Evolutionary conservation across 2,113 vertebrate species (phyloP).

Genomic region (Lepus americanus): DNA sequence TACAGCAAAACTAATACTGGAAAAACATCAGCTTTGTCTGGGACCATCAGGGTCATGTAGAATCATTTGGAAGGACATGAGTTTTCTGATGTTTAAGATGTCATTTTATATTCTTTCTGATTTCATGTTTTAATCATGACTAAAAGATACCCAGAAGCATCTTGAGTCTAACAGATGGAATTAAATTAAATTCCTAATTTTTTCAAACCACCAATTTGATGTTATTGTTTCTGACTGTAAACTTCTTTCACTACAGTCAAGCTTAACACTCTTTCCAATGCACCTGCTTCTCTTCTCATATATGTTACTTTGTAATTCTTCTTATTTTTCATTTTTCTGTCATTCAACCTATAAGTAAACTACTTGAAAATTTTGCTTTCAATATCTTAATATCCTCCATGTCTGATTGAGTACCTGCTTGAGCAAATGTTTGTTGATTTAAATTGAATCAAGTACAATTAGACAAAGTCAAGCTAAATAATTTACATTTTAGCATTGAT

Average conservation of each 20-base stretch:
- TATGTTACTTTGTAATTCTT: not conserved
- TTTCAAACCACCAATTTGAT: not conserved
- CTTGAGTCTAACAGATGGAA: conserved; percentile 32
- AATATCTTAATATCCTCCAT: not conserved
- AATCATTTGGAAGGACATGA: not conserved
- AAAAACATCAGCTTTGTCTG: not conserved
- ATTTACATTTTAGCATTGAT: not conserved
- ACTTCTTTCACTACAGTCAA: not conserved
- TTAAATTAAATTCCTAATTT: not conserved
- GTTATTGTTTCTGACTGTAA: not conserved
- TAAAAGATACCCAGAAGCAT: not conserved
- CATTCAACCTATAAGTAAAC: not conserved
- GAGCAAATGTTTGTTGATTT: not conserved
- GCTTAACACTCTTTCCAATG: not conserved
- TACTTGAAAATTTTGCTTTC: not conserved
- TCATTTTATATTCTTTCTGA: not conserved
- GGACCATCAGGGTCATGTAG: not conserved
- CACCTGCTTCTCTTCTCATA: not conserved
- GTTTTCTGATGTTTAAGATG: conserved; percentile 6
- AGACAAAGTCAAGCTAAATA: conserved; percentile 1
- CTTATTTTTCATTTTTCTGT: not conserved
- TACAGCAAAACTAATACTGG: not conserved
- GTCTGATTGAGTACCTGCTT: not conserved
- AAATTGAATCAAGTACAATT: not conserved
- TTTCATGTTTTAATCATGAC: not conserved